Evolutionary conservation across 2,797 vertebrate species (phyloP).

Genomic region (Falco rusticolus): DNA sequence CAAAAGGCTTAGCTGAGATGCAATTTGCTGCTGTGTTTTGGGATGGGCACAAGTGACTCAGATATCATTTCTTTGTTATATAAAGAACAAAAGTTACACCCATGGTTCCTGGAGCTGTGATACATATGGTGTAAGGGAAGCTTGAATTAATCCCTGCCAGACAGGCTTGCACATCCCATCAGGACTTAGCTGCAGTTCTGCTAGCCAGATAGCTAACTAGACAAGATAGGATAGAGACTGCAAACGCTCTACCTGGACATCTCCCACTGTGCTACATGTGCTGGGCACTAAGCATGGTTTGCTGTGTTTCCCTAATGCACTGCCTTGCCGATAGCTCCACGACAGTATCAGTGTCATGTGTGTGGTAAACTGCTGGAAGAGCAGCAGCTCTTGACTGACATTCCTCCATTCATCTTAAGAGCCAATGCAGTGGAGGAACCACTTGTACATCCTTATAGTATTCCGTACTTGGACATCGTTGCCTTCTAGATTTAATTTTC

Average conservation of each 20-base stretch:
- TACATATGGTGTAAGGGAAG: neutral
- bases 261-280: fast-evolving
- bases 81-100: neutral
- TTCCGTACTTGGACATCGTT: neutral
- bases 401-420: neutral
- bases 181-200: neutral
- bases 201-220: neutral
- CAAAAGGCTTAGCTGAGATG: neutral
- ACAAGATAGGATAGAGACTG: neutral
- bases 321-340: neutral
- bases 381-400: neutral
- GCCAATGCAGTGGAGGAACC: neutral
- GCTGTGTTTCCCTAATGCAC: neutral
- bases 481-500: slow-evolving; percentile 58
- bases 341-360: neutral
- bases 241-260: neutral
- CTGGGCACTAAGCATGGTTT: neutral
- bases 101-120: neutral
- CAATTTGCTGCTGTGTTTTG: neutral
- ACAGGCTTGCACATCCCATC: neutral
- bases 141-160: neutral
- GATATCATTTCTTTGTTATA: neutral
- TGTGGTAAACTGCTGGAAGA: neutral
- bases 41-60: neutral
- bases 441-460: neutral